Percentiles rank a stretch among this genome's conserved stretches.
Evolutionary conservation across 2,113 vertebrate species (phyloP).

Genomic region (Catagonus wagneri): DNA sequence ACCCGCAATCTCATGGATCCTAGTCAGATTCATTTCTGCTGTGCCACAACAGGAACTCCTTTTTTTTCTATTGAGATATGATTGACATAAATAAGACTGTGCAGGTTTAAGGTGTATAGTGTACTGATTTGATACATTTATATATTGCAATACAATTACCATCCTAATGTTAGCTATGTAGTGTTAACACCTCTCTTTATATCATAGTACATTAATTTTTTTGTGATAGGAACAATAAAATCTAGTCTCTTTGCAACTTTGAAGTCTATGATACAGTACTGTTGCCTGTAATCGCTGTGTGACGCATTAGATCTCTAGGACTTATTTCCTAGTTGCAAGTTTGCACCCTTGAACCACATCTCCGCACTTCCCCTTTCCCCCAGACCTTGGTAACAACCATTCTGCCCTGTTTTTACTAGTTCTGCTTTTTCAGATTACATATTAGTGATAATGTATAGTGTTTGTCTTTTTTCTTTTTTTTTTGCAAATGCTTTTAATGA

Average conservation of each 20-base stretch:
- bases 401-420: not conserved
- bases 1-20: too few species aligned
- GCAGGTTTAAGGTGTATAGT: not conserved
- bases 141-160: not conserved
- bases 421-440: not conserved
- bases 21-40: too few species aligned
- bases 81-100: not conserved
- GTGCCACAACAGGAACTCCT: too few species aligned
- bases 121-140: not conserved
- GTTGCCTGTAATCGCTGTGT: not conserved
- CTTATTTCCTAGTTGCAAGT: not conserved
- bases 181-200: not conserved
- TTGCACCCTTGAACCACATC: not conserved
- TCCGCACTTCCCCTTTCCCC: not conserved
- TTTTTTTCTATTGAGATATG: not conserved
- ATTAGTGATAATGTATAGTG: not conserved
- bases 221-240: not conserved
- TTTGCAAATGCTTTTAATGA: not conserved
- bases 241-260: not conserved
- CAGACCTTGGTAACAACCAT: not conserved
- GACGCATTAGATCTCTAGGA: not conserved
- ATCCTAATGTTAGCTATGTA: not conserved
- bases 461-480: slow-evolving; percentile 31
- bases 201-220: not conserved
- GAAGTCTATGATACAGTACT: not conserved